Percentiles rank a stretch among this genome's conserved stretches.
phyloP scores from a whole-genome alignment of 2,888 invertebrate species.

The Lithophane ornitopus region DNA sequence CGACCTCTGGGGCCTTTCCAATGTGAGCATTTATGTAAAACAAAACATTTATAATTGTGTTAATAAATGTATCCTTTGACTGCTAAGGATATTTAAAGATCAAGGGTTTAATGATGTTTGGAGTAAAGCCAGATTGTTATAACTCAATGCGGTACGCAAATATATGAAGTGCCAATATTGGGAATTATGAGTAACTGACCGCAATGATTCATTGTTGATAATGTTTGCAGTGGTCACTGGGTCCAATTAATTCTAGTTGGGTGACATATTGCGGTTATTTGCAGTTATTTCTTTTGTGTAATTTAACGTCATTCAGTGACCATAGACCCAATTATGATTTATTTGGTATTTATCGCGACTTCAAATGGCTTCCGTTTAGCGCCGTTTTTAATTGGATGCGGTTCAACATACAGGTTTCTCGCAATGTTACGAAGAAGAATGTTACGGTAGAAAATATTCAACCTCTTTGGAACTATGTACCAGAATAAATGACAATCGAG shows the following conservation, averaged over 20 bases:
- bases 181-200: slow-evolving; percentile 74
- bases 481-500: slow-evolving; percentile 5
- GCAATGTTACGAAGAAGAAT: background rate
- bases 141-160: slow-evolving; percentile 34
- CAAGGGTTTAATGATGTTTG: slow-evolving; percentile 73
- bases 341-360: slow-evolving; percentile 5
- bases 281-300: slow-evolving; percentile 44
- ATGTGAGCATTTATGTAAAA: slow-evolving; percentile 57
- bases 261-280: slow-evolving; percentile 52
- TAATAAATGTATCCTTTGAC: slow-evolving; percentile 74
- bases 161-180: slow-evolving; percentile 56
- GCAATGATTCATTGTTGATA: slow-evolving; percentile 76
- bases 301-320: slow-evolving; percentile 9
- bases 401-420: background rate
- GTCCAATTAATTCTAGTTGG: slow-evolving; percentile 57
- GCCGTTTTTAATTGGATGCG: slow-evolving; percentile 2
- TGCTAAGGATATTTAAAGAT: slow-evolving; percentile 77
- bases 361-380: background rate
- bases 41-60: slow-evolving; percentile 60
- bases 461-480: background rate
- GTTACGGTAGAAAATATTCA: background rate
- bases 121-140: slow-evolving; percentile 57
- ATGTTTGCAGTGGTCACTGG: slow-evolving; percentile 47
- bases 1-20: slow-evolving; percentile 66
- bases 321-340: slow-evolving; percentile 18